Conservation (phyloP, 2,113 vertebrate genomes). For the Oreochromis spilurus region DNA sequence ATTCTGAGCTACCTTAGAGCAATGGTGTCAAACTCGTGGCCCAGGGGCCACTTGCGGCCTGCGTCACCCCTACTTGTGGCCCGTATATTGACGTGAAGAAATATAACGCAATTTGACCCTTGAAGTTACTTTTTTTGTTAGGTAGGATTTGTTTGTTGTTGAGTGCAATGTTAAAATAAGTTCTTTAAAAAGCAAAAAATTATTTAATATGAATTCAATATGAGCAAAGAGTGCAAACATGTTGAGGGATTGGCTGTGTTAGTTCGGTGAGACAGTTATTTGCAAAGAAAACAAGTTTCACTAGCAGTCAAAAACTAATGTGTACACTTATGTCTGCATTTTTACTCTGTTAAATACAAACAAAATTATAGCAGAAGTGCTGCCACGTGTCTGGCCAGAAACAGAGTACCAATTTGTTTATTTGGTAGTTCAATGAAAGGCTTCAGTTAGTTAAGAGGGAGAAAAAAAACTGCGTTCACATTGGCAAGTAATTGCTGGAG, state of each 20-base stretch:
- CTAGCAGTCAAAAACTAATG: background rate
- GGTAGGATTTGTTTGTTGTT: background rate
- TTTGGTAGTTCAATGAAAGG: background rate
- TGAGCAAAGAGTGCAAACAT: background rate
- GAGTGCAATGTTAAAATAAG: background rate
- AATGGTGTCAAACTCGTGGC: background rate
- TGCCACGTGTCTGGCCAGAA: accelerated
- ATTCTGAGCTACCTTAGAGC: background rate
- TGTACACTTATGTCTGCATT: background rate
- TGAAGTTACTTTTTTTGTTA: background rate
- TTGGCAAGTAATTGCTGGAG: background rate
- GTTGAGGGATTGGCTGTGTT: background rate
- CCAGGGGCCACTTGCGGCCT: background rate
- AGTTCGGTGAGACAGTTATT: background rate
- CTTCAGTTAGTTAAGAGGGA: background rate
- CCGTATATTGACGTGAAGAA: background rate
- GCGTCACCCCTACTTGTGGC: background rate
- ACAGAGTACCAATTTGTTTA: background rate
- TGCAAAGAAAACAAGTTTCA: background rate
- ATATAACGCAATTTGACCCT: background rate
- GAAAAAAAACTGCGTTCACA: background rate
- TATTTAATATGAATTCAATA: background rate
- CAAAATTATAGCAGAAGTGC: background rate
- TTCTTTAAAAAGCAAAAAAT: background rate
- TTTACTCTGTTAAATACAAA: background rate